Evolutionary conservation across 2,888 invertebrate genomes (phyloP).

Genomic region (Lissonota sp.): DNA sequence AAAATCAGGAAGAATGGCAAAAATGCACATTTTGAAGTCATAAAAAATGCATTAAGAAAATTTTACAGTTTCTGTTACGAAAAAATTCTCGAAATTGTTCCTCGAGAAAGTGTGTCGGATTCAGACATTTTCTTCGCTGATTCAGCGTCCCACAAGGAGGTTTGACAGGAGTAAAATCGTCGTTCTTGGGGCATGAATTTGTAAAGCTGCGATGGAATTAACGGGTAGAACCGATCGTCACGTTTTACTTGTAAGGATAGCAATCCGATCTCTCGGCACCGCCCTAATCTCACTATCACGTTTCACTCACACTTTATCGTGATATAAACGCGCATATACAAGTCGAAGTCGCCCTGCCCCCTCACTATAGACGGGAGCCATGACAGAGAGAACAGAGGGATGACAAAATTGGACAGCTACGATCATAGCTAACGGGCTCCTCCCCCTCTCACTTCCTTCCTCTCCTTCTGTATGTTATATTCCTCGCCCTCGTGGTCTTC

Average conservation of each 20-base stretch:
- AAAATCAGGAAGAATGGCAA: no score
- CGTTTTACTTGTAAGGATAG: slow-evolving; percentile 41
- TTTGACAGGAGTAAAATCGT: slow-evolving; percentile 57
- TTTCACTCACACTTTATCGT: not conserved
- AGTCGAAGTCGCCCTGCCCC: slow-evolving; percentile 2
- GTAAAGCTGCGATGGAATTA: slow-evolving; percentile 59
- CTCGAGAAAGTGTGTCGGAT: slow-evolving; percentile 49
- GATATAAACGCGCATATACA: slow-evolving; percentile 1
- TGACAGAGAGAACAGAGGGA: slow-evolving; percentile 30
- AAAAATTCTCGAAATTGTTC: slow-evolving; percentile 59
- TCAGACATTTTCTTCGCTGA: slow-evolving; percentile 25
- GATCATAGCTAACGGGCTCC: slow-evolving; percentile 52
- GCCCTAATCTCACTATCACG: slow-evolving; percentile 48
- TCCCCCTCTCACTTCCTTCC: slow-evolving; percentile 27
- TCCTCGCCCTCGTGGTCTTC: not conserved
- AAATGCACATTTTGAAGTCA: no score
- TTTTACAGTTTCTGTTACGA: not conserved
- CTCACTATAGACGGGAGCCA: not conserved
- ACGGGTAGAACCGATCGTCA: slow-evolving; percentile 58
- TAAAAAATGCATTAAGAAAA: not conserved
- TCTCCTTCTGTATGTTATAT: not conserved
- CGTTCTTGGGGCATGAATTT: slow-evolving; percentile 50
- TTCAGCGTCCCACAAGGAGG: slow-evolving; percentile 43
- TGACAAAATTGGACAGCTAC: slow-evolving; percentile 56
- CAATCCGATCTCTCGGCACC: slow-evolving; percentile 47